These are phyloP conservation scores for Manis pentadactyla DNA, from an alignment of 2,797 vertebrate genomes.

Conservation along the genomic window DNA sequence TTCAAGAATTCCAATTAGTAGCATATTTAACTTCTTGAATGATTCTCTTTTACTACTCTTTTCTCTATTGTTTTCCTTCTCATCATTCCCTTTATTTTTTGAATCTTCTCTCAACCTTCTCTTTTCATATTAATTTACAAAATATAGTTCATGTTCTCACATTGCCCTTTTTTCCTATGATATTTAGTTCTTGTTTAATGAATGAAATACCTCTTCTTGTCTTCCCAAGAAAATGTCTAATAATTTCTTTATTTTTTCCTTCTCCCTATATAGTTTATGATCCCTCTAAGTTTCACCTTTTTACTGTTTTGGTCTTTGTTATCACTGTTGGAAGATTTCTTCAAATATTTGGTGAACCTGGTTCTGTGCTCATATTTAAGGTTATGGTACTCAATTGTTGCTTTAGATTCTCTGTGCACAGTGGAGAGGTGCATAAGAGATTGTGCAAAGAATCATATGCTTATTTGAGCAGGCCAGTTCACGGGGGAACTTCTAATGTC, in stretches of 20 bases:
- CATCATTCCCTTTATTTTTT: neutral
- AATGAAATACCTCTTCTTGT: neutral
- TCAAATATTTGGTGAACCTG: neutral
- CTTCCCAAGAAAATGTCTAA: neutral
- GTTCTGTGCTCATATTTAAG: neutral
- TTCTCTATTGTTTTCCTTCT: neutral
- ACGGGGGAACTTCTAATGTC: neutral
- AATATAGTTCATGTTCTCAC: neutral
- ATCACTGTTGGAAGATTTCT: neutral
- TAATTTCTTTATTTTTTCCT: neutral
- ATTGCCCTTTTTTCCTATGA: neutral
- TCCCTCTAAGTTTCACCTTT: neutral
- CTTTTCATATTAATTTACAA: neutral
- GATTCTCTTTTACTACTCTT: neutral
- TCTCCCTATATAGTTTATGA: neutral
- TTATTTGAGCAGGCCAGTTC: neutral
- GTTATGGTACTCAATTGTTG: neutral
- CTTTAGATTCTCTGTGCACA: neutral
- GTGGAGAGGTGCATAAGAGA: neutral
- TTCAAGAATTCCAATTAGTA: neutral
- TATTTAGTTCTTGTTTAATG: neutral
- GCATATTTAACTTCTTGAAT: neutral
- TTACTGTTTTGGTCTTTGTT: neutral
- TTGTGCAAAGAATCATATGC: neutral
- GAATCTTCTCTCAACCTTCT: neutral